phyloP scores from a whole-genome alignment of 1,140 invertebrate species.

The Philopotamus ludificatus region DNA sequence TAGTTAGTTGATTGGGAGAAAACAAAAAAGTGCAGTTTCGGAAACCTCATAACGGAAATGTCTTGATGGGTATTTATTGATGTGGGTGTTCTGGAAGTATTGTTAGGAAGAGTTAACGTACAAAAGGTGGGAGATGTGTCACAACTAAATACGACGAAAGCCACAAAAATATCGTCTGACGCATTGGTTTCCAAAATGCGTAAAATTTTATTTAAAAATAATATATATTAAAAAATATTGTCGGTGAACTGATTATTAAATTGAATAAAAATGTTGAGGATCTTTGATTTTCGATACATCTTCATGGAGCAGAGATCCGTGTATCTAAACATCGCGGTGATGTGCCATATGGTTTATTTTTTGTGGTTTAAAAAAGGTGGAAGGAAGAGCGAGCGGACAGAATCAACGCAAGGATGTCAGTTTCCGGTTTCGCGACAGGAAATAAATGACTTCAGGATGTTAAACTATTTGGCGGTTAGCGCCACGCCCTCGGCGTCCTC shows the following conservation, averaged over 20 bases:
- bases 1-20: constrained; percentile 11
- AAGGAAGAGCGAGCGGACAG: constrained; percentile 18
- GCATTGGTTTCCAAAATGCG: no score
- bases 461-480: constrained; percentile 17
- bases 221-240: background rate
- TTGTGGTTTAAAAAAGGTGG: background rate
- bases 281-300: no score
- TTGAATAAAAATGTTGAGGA: no score
- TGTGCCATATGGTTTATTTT: constrained; percentile 11
- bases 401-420: constrained; percentile 29
- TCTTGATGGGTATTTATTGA: constrained; percentile 16
- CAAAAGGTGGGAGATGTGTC: constrained; percentile 7
- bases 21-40: constrained; percentile 15
- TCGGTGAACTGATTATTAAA: no score
- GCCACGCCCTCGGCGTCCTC: constrained; percentile 5
- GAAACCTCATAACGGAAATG: constrained; percentile 18
- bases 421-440: constrained; percentile 36
- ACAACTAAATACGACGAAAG: constrained; percentile 7
- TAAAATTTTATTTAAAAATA: background rate
- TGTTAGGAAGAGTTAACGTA: constrained; percentile 5
- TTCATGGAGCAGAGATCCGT: background rate
- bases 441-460: constrained; percentile 36
- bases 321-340: background rate
- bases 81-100: constrained; percentile 20
- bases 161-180: background rate